Evolutionary conservation across 2,888 invertebrate genomes (phyloP).

Genomic region (Amblyjoppa proteus): DNA sequence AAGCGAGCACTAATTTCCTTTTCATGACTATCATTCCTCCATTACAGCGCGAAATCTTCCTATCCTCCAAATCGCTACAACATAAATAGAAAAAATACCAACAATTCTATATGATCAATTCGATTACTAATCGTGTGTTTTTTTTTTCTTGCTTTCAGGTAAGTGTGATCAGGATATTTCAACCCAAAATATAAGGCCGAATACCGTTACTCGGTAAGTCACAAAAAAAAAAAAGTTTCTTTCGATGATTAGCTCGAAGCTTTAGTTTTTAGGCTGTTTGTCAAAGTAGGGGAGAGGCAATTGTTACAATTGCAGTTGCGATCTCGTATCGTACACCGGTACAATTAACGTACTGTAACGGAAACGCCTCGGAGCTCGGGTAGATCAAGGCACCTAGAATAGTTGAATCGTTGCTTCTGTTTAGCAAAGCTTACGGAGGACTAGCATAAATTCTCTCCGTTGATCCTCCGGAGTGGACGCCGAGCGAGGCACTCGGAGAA

Average conservation of each 20-base stretch:
- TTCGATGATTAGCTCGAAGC: constrained; percentile 5
- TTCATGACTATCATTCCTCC: not conserved
- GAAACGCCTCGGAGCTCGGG: not conserved
- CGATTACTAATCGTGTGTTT: not conserved
- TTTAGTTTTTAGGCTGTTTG: not conserved
- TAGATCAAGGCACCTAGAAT: constrained; percentile 49
- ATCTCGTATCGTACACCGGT: constrained; percentile 3
- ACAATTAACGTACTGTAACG: constrained; percentile 22
- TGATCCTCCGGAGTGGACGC: constrained; percentile 45
- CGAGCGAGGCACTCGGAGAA: constrained; percentile 41
- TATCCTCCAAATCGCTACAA: too few species aligned
- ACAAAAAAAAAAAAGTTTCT: not conserved
- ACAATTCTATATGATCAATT: not conserved
- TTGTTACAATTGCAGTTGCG: not conserved
- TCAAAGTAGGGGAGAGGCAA: not conserved
- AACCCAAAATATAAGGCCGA: constrained; percentile 22
- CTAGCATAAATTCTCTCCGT: constrained; percentile 54
- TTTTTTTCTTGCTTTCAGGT: constrained; percentile 44
- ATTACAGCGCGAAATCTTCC: not conserved
- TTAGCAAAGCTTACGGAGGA: constrained; percentile 51
- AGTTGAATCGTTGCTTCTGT: constrained; percentile 34
- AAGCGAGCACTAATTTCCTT: not conserved
- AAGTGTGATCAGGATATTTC: constrained; percentile 45
- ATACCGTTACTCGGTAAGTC: constrained; percentile 51
- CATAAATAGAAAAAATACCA: not conserved